Percentiles rank a stretch among this genome's conserved stretches.
These are phyloP conservation scores for Gymnothorax javanicus DNA, from an alignment of 2,797 vertebrate species.

Conservation along the genomic window DNA sequence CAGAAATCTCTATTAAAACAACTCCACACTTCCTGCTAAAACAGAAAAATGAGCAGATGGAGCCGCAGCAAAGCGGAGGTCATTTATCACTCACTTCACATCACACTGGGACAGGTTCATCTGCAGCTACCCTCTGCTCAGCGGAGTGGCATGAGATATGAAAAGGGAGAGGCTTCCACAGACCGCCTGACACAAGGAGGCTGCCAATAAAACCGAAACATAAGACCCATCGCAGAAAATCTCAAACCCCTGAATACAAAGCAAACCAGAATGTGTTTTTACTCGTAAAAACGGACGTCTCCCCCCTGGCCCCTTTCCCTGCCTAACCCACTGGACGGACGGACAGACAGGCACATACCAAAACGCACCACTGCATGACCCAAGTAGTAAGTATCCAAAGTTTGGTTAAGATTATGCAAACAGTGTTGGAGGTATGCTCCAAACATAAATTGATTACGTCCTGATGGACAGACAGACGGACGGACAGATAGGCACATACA, in stretches of 20 bases:
- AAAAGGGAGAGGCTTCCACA: neutral
- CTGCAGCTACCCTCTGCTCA: neutral
- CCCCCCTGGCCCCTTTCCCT: no score
- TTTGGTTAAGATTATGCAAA: no score
- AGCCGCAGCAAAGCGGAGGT: neutral
- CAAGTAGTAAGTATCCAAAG: no score
- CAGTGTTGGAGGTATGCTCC: no score
- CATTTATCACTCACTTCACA: neutral
- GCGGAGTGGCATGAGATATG: neutral
- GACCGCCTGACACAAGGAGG: neutral
- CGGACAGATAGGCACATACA: no score
- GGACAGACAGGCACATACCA: no score
- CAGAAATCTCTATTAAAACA: neutral
- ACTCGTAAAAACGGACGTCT: no score
- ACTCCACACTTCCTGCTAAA: neutral
- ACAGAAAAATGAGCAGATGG: neutral
- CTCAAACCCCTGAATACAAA: neutral
- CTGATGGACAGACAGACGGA: no score
- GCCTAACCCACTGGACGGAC: no score
- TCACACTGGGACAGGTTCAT: neutral
- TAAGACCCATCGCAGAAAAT: neutral
- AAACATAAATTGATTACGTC: no score
- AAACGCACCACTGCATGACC: no score
- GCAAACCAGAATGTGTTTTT: neutral
- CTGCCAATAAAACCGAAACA: neutral